Evolutionary conservation across 2,113 vertebrate genomes (phyloP).

Genomic region (Sturnus vulgaris): DNA sequence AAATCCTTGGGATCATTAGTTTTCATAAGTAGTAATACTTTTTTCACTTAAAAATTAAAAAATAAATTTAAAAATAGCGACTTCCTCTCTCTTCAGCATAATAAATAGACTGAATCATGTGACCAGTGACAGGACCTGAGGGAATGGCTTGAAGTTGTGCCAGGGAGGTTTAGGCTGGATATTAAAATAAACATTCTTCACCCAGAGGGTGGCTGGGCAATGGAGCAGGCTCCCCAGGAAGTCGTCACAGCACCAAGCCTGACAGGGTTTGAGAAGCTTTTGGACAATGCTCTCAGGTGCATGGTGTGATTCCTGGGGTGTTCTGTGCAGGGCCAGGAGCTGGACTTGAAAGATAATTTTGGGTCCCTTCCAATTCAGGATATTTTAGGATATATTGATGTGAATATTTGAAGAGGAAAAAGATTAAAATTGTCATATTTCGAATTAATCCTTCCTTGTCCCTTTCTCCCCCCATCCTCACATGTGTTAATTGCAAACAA

Average conservation of each 20-base stretch:
- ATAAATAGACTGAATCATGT: neutral
- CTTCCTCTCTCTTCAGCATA: neutral
- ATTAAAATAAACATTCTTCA: rapidly evolving
- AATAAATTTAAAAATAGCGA: neutral
- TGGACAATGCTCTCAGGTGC: neutral
- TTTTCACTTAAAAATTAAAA: neutral
- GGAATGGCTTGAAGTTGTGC: neutral
- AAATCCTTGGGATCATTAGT: neutral
- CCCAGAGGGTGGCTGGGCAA: neutral
- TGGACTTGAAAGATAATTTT: neutral
- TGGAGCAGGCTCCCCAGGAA: neutral
- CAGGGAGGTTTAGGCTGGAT: neutral
- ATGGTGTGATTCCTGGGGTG: no score
- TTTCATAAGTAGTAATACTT: neutral
- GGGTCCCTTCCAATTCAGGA: neutral
- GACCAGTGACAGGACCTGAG: neutral
- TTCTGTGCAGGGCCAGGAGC: neutral
- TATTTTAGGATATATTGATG: neutral
- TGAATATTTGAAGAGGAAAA: neutral
- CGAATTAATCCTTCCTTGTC: neutral
- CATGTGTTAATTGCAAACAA: neutral
- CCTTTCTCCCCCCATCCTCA: rapidly evolving
- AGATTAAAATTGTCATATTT: neutral
- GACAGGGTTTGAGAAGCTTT: neutral
- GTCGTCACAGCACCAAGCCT: no score